Percentiles rank a stretch among this genome's conserved stretches.
Evolutionary conservation across 2,113 vertebrate genomes (phyloP).

Genomic region (Gobius niger): DNA sequence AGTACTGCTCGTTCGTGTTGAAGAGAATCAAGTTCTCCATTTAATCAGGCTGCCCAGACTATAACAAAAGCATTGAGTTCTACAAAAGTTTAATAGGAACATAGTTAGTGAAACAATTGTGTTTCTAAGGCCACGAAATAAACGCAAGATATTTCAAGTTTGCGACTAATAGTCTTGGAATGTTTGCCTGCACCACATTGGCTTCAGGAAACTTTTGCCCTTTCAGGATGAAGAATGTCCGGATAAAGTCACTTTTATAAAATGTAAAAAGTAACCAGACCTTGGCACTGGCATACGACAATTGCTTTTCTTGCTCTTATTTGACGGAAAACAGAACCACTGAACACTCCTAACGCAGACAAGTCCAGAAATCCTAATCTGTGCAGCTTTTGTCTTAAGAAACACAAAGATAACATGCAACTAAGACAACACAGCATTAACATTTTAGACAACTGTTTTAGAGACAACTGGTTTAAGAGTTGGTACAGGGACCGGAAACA

Average conservation of each 20-base stretch:
- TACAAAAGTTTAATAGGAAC: neutral
- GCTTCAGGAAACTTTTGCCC: neutral
- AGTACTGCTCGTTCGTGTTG: too few species aligned
- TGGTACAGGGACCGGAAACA: too few species aligned
- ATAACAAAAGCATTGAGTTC: neutral
- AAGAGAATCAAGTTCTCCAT: too few species aligned
- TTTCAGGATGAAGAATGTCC: neutral
- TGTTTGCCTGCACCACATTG: conserved; percentile 9
- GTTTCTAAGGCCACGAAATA: neutral
- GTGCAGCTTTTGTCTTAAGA: neutral
- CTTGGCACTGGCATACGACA: neutral
- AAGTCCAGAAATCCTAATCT: neutral
- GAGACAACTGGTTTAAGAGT: neutral
- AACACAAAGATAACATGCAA: neutral
- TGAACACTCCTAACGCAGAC: neutral
- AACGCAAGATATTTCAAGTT: conserved; percentile 6
- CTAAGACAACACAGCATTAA: neutral
- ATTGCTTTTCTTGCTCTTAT: neutral
- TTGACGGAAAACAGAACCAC: conserved; percentile 1
- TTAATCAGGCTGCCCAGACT: neutral
- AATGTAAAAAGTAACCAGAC: neutral
- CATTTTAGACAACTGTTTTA: neutral
- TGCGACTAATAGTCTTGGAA: conserved; percentile 4
- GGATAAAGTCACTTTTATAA: neutral
- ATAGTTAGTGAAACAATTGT: neutral